Conservation (phyloP, 2,797 vertebrate genomes). For the Eulemur mongoz region DNA sequence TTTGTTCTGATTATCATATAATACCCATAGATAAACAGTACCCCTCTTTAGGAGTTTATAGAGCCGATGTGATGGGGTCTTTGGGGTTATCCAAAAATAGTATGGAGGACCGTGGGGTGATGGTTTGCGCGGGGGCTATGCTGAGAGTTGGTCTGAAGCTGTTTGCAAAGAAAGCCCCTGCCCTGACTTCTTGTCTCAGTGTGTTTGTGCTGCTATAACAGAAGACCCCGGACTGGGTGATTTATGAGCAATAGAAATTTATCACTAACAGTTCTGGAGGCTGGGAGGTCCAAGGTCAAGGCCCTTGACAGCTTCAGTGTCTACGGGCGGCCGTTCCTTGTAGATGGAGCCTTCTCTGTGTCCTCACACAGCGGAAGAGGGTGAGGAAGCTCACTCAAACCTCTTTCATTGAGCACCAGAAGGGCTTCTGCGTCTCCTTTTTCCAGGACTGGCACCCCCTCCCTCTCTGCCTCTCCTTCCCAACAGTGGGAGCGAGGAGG, state of each 20-base stretch:
- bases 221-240: background rate
- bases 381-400: rapidly evolving
- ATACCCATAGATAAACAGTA: background rate
- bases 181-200: background rate
- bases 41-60: background rate
- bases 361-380: background rate
- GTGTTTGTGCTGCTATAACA: too few species aligned
- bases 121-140: background rate
- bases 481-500: background rate
- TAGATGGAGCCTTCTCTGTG: background rate
- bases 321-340: background rate
- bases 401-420: background rate
- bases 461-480: background rate
- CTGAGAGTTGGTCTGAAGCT: background rate
- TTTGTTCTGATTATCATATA: background rate
- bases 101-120: background rate
- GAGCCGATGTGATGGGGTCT: background rate
- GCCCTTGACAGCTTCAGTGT: background rate
- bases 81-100: background rate
- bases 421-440: background rate
- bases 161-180: background rate
- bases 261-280: background rate
- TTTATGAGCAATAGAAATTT: background rate
- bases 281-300: background rate
- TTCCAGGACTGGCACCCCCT: rapidly evolving